Evolutionary conservation across 2,888 invertebrate genomes (phyloP), one percentile per base, ranked within the genome.

Genomic region (Griposia aprilina): DNA sequence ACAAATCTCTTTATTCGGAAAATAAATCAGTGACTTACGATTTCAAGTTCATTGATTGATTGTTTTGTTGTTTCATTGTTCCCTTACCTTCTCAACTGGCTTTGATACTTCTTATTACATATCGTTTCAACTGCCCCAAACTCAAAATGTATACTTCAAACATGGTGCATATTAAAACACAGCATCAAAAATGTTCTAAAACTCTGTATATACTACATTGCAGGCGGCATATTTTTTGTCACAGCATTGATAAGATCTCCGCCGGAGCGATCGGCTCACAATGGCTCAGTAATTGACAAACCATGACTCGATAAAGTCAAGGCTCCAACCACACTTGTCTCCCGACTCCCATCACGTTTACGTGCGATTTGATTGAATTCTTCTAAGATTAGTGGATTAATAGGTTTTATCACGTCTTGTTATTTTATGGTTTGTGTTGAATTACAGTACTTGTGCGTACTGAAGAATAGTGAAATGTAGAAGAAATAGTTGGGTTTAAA

Each of bases 301-400:
- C 95, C 96, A 95, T 96, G 96, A 96, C 96, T 95, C 88, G 95
- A 93, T 93, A 93, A 94, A 94, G 93, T 94, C 95, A 95, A 95
- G 95, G 94, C 87, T 88, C 88, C 80, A 87, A 87, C 90, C 91
- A 83, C 88, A 88, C 88, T 89, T 93, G 93, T 93, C 93, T 91
- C 88, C 88, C 85, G 91, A 91, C 92, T 90, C 89, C 90, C 85
- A 86, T 82, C 86, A 88, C 85, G 88, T 87, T 87, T 88, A 88
- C 82, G 76, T 84, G 81, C 80, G 72, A 85, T 89, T 87, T 88
- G 90, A 89, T 89, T 89, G 85, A 87, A 87, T 89, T 88, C 82
- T 79, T 77, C 79, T 48, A 15, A 78, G 87, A 88, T 88, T 87
- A 86, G 83, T 77, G 83, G 83, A 84, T 88, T 88, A 85, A 66